These are phyloP conservation scores for Cyrtodaria siliqua DNA, from an alignment of 2,888 invertebrate species.

Conservation along the genomic window DNA sequence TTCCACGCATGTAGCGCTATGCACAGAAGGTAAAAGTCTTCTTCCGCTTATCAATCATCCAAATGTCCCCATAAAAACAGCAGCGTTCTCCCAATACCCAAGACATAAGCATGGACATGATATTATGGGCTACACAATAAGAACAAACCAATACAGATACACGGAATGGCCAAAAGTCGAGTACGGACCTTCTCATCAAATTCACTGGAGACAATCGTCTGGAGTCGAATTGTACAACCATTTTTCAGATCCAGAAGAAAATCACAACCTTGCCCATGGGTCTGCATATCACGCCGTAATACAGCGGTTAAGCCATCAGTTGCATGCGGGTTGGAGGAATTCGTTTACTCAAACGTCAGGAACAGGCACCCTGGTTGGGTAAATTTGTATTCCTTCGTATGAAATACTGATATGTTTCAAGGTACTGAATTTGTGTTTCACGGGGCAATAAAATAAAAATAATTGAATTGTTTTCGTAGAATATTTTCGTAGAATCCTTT, in stretches of 20 bases:
- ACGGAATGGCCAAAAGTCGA: constrained; percentile 60
- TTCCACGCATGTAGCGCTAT: constrained; percentile 50
- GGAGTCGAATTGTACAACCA: constrained; percentile 93
- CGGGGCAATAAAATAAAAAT: too few species aligned
- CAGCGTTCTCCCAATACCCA: constrained; percentile 68
- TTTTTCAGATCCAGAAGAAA: constrained; percentile 90
- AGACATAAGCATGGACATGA: constrained; percentile 22
- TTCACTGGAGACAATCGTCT: constrained; percentile 83
- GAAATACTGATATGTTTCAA: too few species aligned
- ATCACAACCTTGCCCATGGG: constrained; percentile 89
- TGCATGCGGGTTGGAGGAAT: constrained; percentile 57
- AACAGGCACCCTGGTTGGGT: too few species aligned
- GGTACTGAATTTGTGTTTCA: too few species aligned
- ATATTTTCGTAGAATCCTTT: too few species aligned
- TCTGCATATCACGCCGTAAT: constrained; percentile 76
- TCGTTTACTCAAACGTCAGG: too few species aligned
- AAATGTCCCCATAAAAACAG: constrained; percentile 40
- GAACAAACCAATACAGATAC: constrained; percentile 66
- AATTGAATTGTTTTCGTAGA: too few species aligned
- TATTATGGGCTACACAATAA: constrained; percentile 72
- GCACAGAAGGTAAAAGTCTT: constrained; percentile 70
- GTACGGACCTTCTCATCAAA: constrained; percentile 40
- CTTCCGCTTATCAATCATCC: constrained; percentile 59
- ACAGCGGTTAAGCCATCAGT: constrained; percentile 30
- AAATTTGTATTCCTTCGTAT: too few species aligned